Base-by-base conservation (phyloP, 2,797 vertebrate species). In the Hozukius guyotensis region DNA sequence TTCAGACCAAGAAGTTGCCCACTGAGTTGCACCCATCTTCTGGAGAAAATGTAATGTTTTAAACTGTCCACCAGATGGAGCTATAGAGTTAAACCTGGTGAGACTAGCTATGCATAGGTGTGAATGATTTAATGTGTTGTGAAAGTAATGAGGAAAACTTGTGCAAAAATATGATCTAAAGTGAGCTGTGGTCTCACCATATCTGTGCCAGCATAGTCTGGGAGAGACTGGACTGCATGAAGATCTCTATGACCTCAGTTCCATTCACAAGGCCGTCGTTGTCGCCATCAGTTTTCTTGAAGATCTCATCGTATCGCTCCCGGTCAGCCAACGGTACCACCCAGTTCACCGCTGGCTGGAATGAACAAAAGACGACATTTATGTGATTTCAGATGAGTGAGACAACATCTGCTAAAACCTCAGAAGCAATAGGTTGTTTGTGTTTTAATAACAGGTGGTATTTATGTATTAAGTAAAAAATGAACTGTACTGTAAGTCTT, bases 171-270 rank as follows among this genome's bases (percentile, higher is more conserved):
- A 4, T 3, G 0, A 36, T 57, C 5, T 49, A 57, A 79, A 57
- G 22, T 32, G 32, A 72, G 16, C 14, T 18, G 57, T 49, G 42
- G 24, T 78, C 94, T 97, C 94, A 99, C 99, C 99, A 99, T 91
- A 99, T 98, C 87, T 99, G 98, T 22, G 99, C 99, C 65, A 99
- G 94, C 85, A 97, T 94, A 38, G 91, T 97, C 95, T 99, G 98
- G 31, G 97, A 96, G 78, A 99, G 96, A 55, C 95, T 97, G 1
- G 98, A 99, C 82, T 97, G 97, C 95, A 99, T 98, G 88, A 99
- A 99, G 94, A 99, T 98, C 88, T 99, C 98, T 61, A 98, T 99
- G 77, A 99, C 98, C 92, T 99, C 98, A 64, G 95, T 96, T 65
- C 99, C 99, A 4, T 95, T 97, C 81, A 99, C 96, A 42, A 97